Percentiles rank a stretch among this genome's conserved stretches.
Evolutionary conservation across 2,113 vertebrate genomes (phyloP).

Genomic region (rabbit (Oryctolagus cuniculus)): mOryCun1.1 NC_091441.1:123112501-123113000

Average conservation of each 20-base stretch:
- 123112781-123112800: constrained; percentile 49
- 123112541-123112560: neutral
- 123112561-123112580: neutral
- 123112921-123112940: constrained; percentile 1
- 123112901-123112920: constrained; percentile 18
- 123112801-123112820: constrained; percentile 55
- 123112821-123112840: constrained; percentile 1
- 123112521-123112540: neutral
- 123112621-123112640: constrained; percentile 36
- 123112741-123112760: constrained; percentile 66
- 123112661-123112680: constrained; percentile 51
- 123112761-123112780: constrained; percentile 42
- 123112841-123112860: constrained; percentile 57
- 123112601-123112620: neutral
- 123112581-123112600: neutral
- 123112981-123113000: neutral
- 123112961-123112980: neutral
- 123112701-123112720: constrained; percentile 66
- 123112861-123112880: constrained; percentile 36
- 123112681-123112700: constrained; percentile 38
- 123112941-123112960: constrained; percentile 7
- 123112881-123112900: constrained; percentile 45
- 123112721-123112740: constrained; percentile 55
- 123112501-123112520: constrained; percentile 20
- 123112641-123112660: constrained; percentile 69